Evolutionary conservation across 2,888 invertebrate species (phyloP), one percentile per base, ranked within the genome.

Genomic region (Fragum fragum): DNA sequence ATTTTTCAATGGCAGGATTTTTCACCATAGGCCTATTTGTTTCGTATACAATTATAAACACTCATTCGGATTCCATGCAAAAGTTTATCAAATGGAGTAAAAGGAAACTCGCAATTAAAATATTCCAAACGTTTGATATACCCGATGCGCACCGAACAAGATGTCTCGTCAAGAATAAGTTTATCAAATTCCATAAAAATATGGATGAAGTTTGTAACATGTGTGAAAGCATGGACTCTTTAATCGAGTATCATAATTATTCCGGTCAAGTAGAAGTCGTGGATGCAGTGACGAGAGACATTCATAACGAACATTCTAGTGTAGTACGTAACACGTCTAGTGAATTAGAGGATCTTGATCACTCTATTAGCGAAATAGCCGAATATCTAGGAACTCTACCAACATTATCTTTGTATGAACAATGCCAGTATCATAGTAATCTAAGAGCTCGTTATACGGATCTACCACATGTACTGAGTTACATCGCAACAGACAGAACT

Each of bases 361-460:
- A 2, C 1, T 9, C n/a, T 5, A 42, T 71, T 21, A 55, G 23
- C 16, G 36, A 71, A 28, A 9, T 71, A 14, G 71, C 55, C 14
- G 23, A 71, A 21, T 11, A 55, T 23, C 6, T 71, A 0, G 53
- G 53, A n/a, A 18, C 26, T n/a, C 23, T 55, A 0, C 21, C 16
- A 3, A 29, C 53, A 9, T 9, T 55, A 23, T 32, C 21, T 21
- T 2, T 36, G 11, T 71, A 55, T 55, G 32, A 71, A 55, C 71
- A 53, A 26, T 71, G 71, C 23, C 71, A 71, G 23, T 71, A 55
- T 23, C 36, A 53, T 21, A 71, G 32, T 29, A 71, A 36, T 36
- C 21, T 71, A 3, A 71, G 55, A n/a, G 53, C 53, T 9, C 36
- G 55, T 1, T 32, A 32, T 14, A 21, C 26, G n/a, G 71, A 71